A percentile compares a stretch with the other conserved stretches of the same genome.
phyloP scores from a whole-genome alignment of 2,888 invertebrate genomes.

The Chrysopilus asiliformis region DNA sequence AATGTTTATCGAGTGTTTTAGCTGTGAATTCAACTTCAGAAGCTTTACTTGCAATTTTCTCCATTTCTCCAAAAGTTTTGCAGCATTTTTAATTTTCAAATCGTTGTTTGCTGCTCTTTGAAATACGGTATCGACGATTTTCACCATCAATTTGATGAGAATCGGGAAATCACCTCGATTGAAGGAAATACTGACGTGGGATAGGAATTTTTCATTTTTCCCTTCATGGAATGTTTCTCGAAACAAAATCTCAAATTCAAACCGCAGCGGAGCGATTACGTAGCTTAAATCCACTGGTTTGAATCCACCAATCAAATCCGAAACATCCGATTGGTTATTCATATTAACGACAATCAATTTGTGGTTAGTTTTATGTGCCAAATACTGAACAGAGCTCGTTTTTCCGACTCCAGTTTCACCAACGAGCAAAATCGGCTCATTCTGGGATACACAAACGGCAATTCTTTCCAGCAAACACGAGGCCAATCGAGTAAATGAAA shows the following conservation, averaged over 20 bases:
- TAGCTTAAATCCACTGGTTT: constrained; percentile 88
- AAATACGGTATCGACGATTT: constrained; percentile 38
- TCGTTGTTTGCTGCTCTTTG: constrained; percentile 19
- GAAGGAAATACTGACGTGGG: constrained; percentile 64
- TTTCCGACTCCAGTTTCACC: constrained; percentile 99
- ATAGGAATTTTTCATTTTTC: constrained; percentile 71
- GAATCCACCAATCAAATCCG: constrained; percentile 91
- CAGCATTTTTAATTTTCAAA: constrained; percentile 28
- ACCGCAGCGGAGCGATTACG: constrained; percentile 65
- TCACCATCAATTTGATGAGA: constrained; percentile 62
- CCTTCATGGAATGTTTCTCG: constrained; percentile 58
- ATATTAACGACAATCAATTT: constrained; percentile 90
- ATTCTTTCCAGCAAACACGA: constrained; percentile 77
- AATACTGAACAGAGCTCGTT: constrained; percentile 86
- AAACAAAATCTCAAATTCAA: constrained; percentile 74
- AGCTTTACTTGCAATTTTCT: constrained; percentile 50
- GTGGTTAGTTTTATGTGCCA: constrained; percentile 71
- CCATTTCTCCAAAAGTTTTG: constrained; percentile 40
- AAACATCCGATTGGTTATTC: constrained; percentile 97
- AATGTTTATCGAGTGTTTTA: constrained; percentile 44
- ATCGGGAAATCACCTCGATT: constrained; percentile 57
- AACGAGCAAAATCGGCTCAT: constrained; percentile 85
- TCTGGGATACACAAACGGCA: constrained; percentile 64
- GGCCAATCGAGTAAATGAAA: constrained; percentile 72
- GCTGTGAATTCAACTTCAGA: constrained; percentile 55